A percentile compares a stretch with the other conserved stretches of the same genome.
Evolutionary conservation across 2,888 invertebrate genomes (phyloP).

Genomic region (Hanleya hanleyi): DNA sequence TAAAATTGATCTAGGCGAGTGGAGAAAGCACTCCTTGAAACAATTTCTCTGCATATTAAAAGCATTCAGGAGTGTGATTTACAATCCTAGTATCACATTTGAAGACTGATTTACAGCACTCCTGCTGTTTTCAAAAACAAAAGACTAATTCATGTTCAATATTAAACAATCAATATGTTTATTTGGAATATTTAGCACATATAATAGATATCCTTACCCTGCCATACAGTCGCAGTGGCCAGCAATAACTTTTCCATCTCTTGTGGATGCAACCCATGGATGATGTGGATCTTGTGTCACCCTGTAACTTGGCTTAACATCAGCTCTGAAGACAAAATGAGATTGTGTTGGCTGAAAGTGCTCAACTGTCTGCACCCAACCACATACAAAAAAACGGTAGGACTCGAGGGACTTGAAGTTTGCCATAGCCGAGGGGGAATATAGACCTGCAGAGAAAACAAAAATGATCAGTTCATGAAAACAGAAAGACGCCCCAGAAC

Average conservation of each 20-base stretch:
- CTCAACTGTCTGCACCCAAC: constrained; percentile 11
- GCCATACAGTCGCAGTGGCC: not conserved
- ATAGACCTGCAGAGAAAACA: constrained; percentile 8
- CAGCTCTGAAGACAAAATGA: not conserved
- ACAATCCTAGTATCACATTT: too few relatives aligned
- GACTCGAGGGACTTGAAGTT: constrained; percentile 8
- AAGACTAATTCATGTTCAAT: not conserved
- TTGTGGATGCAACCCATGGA: constrained; percentile 28
- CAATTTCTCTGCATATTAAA: too few relatives aligned
- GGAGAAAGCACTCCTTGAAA: too few relatives aligned
- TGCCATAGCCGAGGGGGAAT: constrained; percentile 6
- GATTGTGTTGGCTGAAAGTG: too few relatives aligned
- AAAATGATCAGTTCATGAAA: not conserved
- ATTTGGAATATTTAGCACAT: not conserved
- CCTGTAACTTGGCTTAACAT: constrained; percentile 20
- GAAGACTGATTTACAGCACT: too few relatives aligned
- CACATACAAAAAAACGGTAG: not conserved
- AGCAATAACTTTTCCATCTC: constrained; percentile 21
- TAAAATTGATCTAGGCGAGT: too few relatives aligned
- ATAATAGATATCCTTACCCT: not conserved
- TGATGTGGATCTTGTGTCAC: constrained; percentile 24
- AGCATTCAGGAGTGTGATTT: too few relatives aligned
- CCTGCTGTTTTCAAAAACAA: not conserved
- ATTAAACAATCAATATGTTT: not conserved
- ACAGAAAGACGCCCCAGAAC: not conserved